Evolutionary conservation across 2,797 vertebrate genomes (phyloP).

Genomic region (Cuniculus paca): DNA sequence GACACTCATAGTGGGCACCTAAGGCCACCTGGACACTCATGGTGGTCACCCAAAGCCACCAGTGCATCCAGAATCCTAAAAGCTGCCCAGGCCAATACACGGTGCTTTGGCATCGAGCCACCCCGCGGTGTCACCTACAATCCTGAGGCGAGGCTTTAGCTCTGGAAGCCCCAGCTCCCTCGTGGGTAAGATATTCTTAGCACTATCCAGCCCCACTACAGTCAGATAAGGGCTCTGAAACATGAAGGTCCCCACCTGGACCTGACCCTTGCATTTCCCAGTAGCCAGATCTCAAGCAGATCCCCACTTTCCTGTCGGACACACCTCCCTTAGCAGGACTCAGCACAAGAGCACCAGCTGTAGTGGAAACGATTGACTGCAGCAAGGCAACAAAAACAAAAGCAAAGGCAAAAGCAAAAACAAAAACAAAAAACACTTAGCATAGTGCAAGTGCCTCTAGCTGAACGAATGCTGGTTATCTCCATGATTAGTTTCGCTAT

Average conservation of each 20-base stretch:
- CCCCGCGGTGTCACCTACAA: fast-evolving
- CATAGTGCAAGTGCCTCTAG: fast-evolving
- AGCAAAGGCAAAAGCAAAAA: background rate
- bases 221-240: background rate
- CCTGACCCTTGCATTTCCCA: background rate
- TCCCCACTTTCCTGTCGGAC: background rate
- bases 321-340: fast-evolving
- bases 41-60: background rate
- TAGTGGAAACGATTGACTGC: background rate
- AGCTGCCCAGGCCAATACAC: too few relatives aligned
- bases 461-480: background rate
- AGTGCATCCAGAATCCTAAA: background rate
- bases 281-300: background rate
- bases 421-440: background rate
- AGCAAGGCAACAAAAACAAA: background rate
- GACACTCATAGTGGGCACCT: fast-evolving
- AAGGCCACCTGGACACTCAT: fast-evolving
- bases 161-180: background rate
- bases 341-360: fast-evolving
- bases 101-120: fast-evolving
- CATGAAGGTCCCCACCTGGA: fast-evolving
- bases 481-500: background rate
- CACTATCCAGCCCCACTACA: fast-evolving
- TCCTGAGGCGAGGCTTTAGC: too few relatives aligned
- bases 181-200: too few relatives aligned